phyloP scores from a whole-genome alignment of 2,113 vertebrate genomes.

The Pheucticus melanocephalus region DNA sequence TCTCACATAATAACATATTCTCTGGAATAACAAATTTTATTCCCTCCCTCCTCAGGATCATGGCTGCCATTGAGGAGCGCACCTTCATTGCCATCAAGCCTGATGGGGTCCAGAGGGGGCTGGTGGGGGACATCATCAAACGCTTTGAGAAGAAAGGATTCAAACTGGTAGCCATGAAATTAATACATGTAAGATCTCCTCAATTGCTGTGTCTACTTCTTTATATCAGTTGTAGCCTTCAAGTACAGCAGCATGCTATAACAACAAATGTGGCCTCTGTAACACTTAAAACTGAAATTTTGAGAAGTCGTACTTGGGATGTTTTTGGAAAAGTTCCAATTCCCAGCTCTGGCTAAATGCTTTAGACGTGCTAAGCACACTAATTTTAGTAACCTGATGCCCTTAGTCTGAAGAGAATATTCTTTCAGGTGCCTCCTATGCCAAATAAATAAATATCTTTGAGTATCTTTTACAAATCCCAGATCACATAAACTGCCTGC shows the following conservation, averaged over 20 bases:
- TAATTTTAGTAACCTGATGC: slow-evolving; percentile 50
- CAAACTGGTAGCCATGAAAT: slow-evolving; percentile 84
- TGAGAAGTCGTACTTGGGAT: background rate
- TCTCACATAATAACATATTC: too few species aligned
- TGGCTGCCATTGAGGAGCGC: slow-evolving; percentile 73
- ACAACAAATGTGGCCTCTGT: background rate
- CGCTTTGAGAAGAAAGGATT: slow-evolving; percentile 86
- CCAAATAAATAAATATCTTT: background rate
- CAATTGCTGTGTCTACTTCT: background rate
- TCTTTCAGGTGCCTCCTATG: background rate
- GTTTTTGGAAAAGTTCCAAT: slow-evolving; percentile 32
- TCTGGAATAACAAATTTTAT: background rate
- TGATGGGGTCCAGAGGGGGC: slow-evolving; percentile 87
- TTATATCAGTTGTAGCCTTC: background rate
- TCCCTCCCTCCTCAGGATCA: slow-evolving; percentile 33
- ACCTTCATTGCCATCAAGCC: slow-evolving; percentile 93
- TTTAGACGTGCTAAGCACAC: background rate
- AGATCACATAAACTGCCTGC: background rate
- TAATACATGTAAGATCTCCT: slow-evolving; percentile 66
- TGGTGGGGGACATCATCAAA: slow-evolving; percentile 85
- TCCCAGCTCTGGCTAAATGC: slow-evolving; percentile 9
- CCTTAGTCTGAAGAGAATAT: slow-evolving; percentile 16
- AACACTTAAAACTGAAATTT: background rate
- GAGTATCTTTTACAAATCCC: background rate
- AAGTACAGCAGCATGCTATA: rapidly evolving